These are phyloP conservation scores for Formica exsecta DNA, from an alignment of 1,140 invertebrate genomes.

Conservation along the genomic window DNA sequence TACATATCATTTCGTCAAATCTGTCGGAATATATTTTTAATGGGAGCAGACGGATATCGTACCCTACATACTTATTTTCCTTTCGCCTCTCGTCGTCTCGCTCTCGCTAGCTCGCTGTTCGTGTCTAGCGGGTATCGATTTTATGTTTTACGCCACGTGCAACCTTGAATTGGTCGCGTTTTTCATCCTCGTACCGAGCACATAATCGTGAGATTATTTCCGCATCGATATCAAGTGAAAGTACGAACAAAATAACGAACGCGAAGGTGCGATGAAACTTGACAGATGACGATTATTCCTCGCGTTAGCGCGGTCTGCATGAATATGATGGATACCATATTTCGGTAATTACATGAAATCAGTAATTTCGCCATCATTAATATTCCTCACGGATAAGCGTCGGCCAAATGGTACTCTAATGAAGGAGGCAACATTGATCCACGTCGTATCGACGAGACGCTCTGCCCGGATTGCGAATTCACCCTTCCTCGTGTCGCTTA, in stretches of 20 bases:
- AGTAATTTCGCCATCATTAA: conserved; percentile 62
- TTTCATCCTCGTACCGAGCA: conserved; percentile 22
- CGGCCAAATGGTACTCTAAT: conserved; percentile 68
- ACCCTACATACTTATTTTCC: background rate
- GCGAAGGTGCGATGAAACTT: background rate
- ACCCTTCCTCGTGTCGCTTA: conserved; percentile 53
- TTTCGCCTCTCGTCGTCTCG: background rate
- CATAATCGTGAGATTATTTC: conserved; percentile 19
- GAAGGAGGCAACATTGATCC: conserved; percentile 68
- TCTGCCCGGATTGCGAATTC: conserved; percentile 66
- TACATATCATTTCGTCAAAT: too few species aligned
- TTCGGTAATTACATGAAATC: conserved; percentile 16
- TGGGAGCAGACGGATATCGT: background rate
- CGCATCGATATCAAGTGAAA: background rate
- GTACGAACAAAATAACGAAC: too few species aligned
- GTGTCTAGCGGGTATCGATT: conserved; percentile 63
- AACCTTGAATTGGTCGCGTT: conserved; percentile 60
- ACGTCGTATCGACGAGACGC: conserved; percentile 43
- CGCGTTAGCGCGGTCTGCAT: background rate
- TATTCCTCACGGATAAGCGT: conserved; percentile 66
- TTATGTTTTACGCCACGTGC: conserved; percentile 64
- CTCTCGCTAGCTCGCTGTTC: background rate
- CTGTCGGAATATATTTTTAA: background rate
- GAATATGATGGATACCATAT: background rate
- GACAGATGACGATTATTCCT: background rate